These are phyloP conservation scores for Mythimna albipuncta DNA, from an alignment of 2,888 invertebrate genomes.

Conservation along the genomic window DNA sequence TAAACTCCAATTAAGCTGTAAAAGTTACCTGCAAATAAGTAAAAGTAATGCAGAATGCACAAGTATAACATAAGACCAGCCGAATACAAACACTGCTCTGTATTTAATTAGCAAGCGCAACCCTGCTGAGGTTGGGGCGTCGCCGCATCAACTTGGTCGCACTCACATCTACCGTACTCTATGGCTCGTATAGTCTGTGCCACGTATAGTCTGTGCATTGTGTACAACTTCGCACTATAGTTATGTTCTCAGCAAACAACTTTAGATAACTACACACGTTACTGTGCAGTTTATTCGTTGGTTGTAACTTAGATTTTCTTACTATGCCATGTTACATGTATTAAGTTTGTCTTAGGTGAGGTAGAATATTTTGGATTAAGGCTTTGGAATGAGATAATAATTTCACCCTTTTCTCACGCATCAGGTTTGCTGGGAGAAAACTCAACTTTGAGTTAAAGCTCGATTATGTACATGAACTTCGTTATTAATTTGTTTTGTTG, in stretches of 20 bases:
- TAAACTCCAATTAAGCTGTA: not conserved
- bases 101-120: constrained; percentile 52
- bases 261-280: constrained; percentile 51
- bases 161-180: constrained; percentile 33
- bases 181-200: constrained; percentile 21
- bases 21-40: not conserved
- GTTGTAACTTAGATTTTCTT: constrained; percentile 34
- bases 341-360: not conserved
- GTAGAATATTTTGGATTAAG: not conserved
- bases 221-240: constrained; percentile 48
- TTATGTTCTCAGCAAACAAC: constrained; percentile 55
- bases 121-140: constrained; percentile 35
- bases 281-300: constrained; percentile 38
- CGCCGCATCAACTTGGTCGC: constrained; percentile 50
- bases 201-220: constrained; percentile 17
- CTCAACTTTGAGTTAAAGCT: not conserved
- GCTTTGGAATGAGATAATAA: not conserved
- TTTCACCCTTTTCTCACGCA: not conserved
- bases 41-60: constrained; percentile 5
- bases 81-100: constrained; percentile 9
- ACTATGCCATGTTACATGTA: not conserved
- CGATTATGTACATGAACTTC: too few species aligned
- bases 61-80: not conserved
- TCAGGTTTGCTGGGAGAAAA: not conserved
- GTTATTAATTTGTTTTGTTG: too few species aligned